Evolutionary conservation across 35 echinoderm and acorn worm genomes (phyloP), one percentile per base, ranked within the genome.

Genomic region (Amphiura filiformis): DNA sequence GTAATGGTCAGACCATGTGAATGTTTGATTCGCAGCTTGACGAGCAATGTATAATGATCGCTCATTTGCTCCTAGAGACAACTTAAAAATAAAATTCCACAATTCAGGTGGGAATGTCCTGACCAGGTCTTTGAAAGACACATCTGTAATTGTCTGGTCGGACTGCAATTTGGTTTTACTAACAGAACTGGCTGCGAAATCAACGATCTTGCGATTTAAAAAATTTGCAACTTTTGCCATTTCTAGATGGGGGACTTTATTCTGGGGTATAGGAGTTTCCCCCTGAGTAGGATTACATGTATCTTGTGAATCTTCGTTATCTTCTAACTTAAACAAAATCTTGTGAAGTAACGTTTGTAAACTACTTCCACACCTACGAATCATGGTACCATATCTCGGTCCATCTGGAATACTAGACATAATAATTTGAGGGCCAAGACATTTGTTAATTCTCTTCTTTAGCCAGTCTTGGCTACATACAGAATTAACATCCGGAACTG

Each of bases 301-400:
- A n/a, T n/a, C n/a, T 47, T 9, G 41, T 47, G 41, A 47, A 4
- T 47, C 41, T 47, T 4, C 41, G 17, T 47, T 4, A 47, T 47
- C 17, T 47, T 47, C 5, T 9, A 47, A 47, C 41, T 17, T 47
- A 47, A 47, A 47, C 17, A 47, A 47, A 4, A 47, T 4, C 17
- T 17, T 4, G 17, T 47, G 41, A 47, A 47, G 41, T 17, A 47
- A 3, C 4, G 36, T 28, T 13, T n/a, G 56, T 38, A 86, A 18
- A 65, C 76, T 35, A 18, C 56, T 40, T 2, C 84, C 84, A 39
- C 57, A 40, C 5, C 84, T 9, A 12, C 84, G 32, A 36, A 86
- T 37, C 84, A 86, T 86, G 9, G 84, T 86, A n/a, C 65, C 84
- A 38, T 35, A 39, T 20, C 57, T 70, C 14, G 2, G 32, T 1